Percentiles rank a stretch among this genome's conserved stretches.
These are phyloP conservation scores for Candoia aspera DNA, from an alignment of 2,113 vertebrate species.

Conservation along the genomic window DNA sequence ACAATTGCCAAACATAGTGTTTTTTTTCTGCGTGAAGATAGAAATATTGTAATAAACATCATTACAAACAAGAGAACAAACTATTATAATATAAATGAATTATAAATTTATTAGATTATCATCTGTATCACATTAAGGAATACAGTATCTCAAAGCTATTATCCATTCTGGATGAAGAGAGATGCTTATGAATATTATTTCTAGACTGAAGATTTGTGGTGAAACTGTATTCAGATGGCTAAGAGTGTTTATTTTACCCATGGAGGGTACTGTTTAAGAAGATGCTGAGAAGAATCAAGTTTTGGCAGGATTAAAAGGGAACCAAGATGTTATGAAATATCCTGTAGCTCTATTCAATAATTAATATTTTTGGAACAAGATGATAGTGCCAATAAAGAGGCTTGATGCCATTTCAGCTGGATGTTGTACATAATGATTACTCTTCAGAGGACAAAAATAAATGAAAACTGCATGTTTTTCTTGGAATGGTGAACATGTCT, in stretches of 20 bases:
- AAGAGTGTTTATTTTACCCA: background rate
- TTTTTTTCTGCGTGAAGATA: background rate
- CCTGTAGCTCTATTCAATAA: background rate
- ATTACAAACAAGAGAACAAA: background rate
- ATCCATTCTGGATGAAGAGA: background rate
- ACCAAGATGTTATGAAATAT: constrained; percentile 6
- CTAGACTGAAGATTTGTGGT: background rate
- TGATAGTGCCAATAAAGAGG: constrained; percentile 19
- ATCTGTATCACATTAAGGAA: background rate
- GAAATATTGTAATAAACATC: background rate
- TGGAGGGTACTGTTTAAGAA: background rate
- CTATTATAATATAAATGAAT: background rate
- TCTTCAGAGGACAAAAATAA: constrained; percentile 25
- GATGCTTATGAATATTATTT: background rate
- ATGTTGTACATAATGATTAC: background rate
- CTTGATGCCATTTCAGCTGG: constrained; percentile 12
- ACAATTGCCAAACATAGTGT: background rate
- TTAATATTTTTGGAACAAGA: constrained; percentile 31
- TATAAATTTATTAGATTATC: background rate
- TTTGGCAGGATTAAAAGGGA: background rate
- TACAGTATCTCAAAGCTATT: background rate
- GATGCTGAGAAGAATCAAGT: background rate
- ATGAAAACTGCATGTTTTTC: background rate
- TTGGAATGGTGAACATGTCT: background rate
- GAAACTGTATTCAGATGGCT: background rate